phyloP scores from a whole-genome alignment of 1,140 invertebrate species.

The Chlorops oryzae region DNA sequence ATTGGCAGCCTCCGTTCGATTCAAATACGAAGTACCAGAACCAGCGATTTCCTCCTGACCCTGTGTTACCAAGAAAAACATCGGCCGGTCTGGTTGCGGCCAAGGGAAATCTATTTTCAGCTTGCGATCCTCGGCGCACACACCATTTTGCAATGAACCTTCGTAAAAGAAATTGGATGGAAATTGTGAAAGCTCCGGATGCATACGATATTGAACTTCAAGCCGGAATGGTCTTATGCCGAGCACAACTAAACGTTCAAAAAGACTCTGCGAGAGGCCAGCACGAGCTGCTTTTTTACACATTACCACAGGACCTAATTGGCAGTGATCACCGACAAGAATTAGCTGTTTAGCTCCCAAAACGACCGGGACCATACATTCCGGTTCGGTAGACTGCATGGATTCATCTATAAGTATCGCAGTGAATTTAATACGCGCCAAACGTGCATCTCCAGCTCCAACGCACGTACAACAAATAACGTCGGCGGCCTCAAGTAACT shows the following conservation, averaged over 20 bases:
- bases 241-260: constrained; percentile 93
- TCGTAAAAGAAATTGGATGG: constrained; percentile 99
- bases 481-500: constrained; percentile 91
- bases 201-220: constrained; percentile 99
- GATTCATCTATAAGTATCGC: constrained; percentile 98
- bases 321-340: constrained; percentile 97
- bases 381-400: constrained; percentile 93
- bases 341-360: constrained; percentile 94
- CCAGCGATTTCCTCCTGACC: constrained; percentile 99
- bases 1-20: constrained; percentile 96
- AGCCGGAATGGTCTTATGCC: constrained; percentile 91
- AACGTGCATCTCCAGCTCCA: constrained; percentile 90
- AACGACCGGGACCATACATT: constrained; percentile 98
- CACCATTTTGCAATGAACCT: constrained; percentile 96
- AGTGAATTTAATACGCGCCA: constrained; percentile 89
- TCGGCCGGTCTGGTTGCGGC: constrained; percentile 92
- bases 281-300: constrained; percentile 98
- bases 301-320: constrained; percentile 97
- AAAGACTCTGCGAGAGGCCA: constrained; percentile 94
- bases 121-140: constrained; percentile 90
- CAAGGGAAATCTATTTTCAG: constrained; percentile 95
- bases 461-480: constrained; percentile 99
- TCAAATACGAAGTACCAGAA: constrained; percentile 96
- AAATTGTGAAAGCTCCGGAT: constrained; percentile 93
- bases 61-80: constrained; percentile 98